Evolutionary conservation across 2,888 invertebrate genomes (phyloP).

Genomic region (Tenthredo mesomela): DNA sequence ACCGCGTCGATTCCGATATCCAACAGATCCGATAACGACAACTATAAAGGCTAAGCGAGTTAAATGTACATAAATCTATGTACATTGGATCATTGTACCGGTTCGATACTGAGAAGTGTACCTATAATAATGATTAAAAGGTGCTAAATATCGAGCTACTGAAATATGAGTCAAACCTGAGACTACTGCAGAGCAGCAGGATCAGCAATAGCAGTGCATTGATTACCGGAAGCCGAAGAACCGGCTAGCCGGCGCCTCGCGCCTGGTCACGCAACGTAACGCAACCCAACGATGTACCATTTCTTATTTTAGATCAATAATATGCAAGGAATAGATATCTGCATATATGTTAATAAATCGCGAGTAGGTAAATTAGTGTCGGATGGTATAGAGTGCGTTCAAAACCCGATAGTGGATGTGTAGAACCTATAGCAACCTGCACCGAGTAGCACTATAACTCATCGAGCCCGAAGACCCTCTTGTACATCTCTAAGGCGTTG

Average conservation of each 20-base stretch:
- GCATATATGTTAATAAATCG: neutral
- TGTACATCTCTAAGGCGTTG: no score
- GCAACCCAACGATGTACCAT: neutral
- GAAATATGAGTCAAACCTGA: conserved; percentile 24
- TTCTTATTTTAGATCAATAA: conserved; percentile 1
- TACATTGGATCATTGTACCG: neutral
- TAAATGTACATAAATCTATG: neutral
- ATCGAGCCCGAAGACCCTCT: neutral
- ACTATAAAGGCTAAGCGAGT: neutral
- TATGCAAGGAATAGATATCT: neutral
- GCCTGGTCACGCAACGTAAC: neutral
- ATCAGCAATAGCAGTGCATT: neutral
- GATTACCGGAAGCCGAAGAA: conserved; percentile 38
- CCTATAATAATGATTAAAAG: neutral
- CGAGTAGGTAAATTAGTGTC: neutral
- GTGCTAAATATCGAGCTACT: conserved; percentile 10
- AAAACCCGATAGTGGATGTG: neutral
- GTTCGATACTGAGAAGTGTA: neutral
- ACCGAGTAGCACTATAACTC: neutral
- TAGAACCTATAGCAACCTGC: neutral
- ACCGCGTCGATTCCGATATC: neutral
- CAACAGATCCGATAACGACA: neutral
- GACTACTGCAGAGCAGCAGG: neutral
- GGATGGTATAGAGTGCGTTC: neutral
- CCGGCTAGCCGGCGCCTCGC: conserved; percentile 36